These are phyloP conservation scores for Pinctada fucata DNA, from an alignment of 2,888 invertebrate species.

Conservation along the genomic window DNA sequence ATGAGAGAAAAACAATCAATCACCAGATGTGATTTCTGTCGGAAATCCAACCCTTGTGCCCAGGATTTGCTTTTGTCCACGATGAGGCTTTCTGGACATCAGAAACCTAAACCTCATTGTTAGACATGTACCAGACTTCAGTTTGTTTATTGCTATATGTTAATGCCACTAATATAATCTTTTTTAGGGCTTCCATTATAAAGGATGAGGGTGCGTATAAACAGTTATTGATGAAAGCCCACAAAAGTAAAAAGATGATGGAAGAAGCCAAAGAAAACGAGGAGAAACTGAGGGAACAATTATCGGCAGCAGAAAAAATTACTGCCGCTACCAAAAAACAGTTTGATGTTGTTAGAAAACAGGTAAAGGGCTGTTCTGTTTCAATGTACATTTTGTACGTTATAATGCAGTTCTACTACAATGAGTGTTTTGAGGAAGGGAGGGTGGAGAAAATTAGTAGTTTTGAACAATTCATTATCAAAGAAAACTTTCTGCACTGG, in stretches of 20 bases:
- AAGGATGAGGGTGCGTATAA: constrained; percentile 61
- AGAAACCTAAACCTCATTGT: too few species aligned
- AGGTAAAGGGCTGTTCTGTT: constrained; percentile 47
- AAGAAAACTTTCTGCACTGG: not conserved
- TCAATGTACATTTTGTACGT: not conserved
- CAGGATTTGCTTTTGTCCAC: too few species aligned
- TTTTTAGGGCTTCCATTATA: constrained; percentile 56
- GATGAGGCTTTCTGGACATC: too few species aligned
- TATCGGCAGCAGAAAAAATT: constrained; percentile 60
- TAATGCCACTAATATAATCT: not conserved
- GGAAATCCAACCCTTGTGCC: too few species aligned
- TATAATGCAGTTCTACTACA: too few species aligned
- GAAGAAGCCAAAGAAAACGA: constrained; percentile 57
- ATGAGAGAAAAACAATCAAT: too few species aligned
- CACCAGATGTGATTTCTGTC: too few species aligned
- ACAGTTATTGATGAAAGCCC: constrained; percentile 51
- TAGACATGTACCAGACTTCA: too few species aligned
- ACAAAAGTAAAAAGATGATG: constrained; percentile 55
- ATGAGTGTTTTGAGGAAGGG: too few species aligned
- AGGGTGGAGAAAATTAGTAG: not conserved
- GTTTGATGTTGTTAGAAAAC: constrained; percentile 59
- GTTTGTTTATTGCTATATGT: too few species aligned
- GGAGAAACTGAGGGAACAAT: constrained; percentile 57
- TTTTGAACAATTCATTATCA: not conserved
- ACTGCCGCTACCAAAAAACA: constrained; percentile 54